A percentile compares a stretch with the other conserved stretches of the same genome.
Evolutionary conservation across 64 coral and sea anemone species (phyloP).

Genomic region (Dendronephthya gigantea): DNA sequence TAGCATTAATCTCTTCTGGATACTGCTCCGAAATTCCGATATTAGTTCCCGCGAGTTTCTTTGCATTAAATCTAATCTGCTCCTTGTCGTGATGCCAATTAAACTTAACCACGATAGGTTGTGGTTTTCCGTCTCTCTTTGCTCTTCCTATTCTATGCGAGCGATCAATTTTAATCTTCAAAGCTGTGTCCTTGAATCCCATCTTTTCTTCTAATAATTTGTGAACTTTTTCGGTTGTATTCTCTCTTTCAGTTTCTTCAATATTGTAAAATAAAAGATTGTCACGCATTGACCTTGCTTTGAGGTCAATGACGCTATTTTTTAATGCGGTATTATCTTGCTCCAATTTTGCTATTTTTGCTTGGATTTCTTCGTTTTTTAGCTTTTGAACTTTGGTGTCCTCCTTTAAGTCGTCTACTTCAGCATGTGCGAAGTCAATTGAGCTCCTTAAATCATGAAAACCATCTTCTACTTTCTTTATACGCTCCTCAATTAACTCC

Average conservation of each 20-base stretch:
- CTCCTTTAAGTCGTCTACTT: not conserved
- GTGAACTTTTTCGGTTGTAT: not conserved
- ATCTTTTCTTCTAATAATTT: not conserved
- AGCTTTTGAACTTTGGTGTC: not conserved
- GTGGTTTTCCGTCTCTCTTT: not conserved
- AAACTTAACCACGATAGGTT: constrained; percentile 10
- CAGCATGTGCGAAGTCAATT: no score
- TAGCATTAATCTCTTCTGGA: constrained; percentile 11
- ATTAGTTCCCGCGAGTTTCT: not conserved
- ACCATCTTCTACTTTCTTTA: no score
- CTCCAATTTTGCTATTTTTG: not conserved
- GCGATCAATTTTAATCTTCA: not conserved
- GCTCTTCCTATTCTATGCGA: not conserved
- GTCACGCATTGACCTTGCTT: not conserved
- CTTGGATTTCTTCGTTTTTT: not conserved
- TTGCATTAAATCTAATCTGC: not conserved
- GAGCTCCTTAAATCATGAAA: no score
- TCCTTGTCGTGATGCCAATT: constrained; percentile 21
- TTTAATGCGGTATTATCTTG: not conserved
- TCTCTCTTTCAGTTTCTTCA: not conserved
- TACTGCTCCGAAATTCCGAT: constrained; percentile 12
- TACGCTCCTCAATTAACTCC: no score
- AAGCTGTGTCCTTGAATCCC: not conserved
- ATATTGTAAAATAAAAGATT: not conserved
- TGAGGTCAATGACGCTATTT: not conserved